These are phyloP conservation scores for Chrosomus eos DNA, from an alignment of 2,797 vertebrate species.

Conservation along the genomic window DNA sequence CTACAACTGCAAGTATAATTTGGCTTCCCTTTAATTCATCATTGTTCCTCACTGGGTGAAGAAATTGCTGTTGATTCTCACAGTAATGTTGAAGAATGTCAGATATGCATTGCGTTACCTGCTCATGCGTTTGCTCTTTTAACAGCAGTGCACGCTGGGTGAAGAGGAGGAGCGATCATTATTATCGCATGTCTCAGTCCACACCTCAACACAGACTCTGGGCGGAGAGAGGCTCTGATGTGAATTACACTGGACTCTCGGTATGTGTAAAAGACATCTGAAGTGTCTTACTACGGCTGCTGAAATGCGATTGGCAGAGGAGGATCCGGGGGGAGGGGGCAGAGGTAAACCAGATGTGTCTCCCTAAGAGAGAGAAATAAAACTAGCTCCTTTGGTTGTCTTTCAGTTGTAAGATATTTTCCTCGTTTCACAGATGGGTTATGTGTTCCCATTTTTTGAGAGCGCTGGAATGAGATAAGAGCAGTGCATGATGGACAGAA, in stretches of 20 bases:
- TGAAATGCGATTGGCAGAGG: constrained; percentile 73
- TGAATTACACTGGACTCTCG: constrained; percentile 72
- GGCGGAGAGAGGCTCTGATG: constrained; percentile 63
- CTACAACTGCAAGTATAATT: background rate
- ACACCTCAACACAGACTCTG: constrained; percentile 63
- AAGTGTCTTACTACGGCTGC: constrained; percentile 75
- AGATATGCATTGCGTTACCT: constrained; percentile 51
- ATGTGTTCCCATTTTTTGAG: constrained; percentile 10
- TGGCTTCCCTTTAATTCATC: background rate
- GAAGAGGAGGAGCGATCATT: constrained; percentile 76
- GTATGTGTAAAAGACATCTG: constrained; percentile 73
- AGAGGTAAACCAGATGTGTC: constrained; percentile 80
- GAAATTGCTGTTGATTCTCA: background rate
- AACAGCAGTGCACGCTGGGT: constrained; percentile 62
- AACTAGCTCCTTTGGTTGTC: constrained; percentile 11
- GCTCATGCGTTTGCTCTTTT: constrained; percentile 59
- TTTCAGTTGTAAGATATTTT: background rate
- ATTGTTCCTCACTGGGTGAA: background rate
- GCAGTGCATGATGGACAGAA: constrained; percentile 20
- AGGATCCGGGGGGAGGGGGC: constrained; percentile 60
- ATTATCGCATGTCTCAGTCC: constrained; percentile 67
- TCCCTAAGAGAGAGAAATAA: constrained; percentile 40
- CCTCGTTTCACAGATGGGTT: constrained; percentile 23
- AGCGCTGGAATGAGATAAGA: background rate
- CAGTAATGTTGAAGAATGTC: constrained; percentile 51